Percentiles rank a stretch among this genome's conserved stretches.
phyloP scores from a whole-genome alignment of 2,888 invertebrate species.

The Cantharis flavilabris region DNA sequence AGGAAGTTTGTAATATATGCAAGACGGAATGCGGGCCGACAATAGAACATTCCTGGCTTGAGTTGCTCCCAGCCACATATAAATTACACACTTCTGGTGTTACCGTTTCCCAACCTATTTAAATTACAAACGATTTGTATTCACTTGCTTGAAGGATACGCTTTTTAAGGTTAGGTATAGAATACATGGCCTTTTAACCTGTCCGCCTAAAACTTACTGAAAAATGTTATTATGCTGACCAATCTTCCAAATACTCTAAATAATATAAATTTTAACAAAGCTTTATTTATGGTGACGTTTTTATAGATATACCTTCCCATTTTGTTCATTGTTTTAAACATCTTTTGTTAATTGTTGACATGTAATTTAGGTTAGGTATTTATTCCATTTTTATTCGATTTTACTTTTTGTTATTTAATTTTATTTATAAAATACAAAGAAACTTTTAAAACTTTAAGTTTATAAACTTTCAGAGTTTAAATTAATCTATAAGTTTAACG shows the following conservation, averaged over 20 bases:
- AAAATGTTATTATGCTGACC: background rate
- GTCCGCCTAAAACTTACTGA: background rate
- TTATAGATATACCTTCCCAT: background rate
- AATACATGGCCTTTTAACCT: background rate
- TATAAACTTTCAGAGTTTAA: background rate
- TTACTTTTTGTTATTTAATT: background rate
- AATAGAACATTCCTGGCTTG: slow-evolving; percentile 33
- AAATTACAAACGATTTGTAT: slow-evolving; percentile 35
- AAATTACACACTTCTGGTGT: slow-evolving; percentile 35
- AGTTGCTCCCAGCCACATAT: slow-evolving; percentile 33
- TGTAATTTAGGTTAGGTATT: background rate
- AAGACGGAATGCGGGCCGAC: slow-evolving; percentile 40
- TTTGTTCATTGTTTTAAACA: background rate
- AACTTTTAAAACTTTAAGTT: too few relatives aligned
- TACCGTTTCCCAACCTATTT: slow-evolving; percentile 27
- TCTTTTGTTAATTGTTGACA: background rate
- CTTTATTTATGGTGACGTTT: background rate
- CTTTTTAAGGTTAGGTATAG: slow-evolving; percentile 7
- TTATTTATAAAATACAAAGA: background rate
- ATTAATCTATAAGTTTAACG: too few relatives aligned
- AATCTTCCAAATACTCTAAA: background rate
- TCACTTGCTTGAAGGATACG: slow-evolving; percentile 16
- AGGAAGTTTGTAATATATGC: slow-evolving; percentile 40
- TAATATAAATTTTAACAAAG: background rate
- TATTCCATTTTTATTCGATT: background rate